These are phyloP conservation scores for Prochilodus magdalenae DNA, from an alignment of 2,113 vertebrate species.

Conservation along the genomic window DNA sequence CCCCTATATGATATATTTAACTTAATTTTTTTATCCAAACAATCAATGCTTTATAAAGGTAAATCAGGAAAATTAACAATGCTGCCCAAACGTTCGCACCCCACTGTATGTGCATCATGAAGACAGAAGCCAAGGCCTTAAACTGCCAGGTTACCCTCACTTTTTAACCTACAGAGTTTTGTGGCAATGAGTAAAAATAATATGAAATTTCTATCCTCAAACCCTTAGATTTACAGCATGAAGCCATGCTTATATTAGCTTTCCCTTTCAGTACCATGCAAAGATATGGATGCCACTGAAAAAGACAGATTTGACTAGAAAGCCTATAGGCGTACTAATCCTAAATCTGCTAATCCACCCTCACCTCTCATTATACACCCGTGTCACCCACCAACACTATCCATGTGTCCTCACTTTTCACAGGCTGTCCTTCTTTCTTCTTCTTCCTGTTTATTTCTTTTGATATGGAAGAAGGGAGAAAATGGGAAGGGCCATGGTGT, in stretches of 20 bases:
- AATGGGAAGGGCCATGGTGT: conserved; percentile 2
- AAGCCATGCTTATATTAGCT: too few species aligned
- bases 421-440: neutral
- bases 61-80: too few species aligned
- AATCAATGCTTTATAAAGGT: too few species aligned
- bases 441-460: neutral
- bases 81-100: too few species aligned
- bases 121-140: too few species aligned
- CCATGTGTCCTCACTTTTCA: neutral
- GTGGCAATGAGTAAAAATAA: neutral
- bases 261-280: neutral
- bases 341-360: conserved; percentile 1
- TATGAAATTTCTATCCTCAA: neutral
- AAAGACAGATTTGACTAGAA: neutral
- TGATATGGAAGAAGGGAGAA: neutral
- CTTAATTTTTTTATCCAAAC: too few species aligned
- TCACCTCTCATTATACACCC: neutral
- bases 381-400: neutral
- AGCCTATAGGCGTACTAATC: neutral
- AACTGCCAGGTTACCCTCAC: too few species aligned
- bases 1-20: too few species aligned
- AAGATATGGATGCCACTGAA: neutral
- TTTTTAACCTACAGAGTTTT: neutral
- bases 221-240: neutral
- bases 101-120: too few species aligned